Conservation (phyloP, 2,888 invertebrate genomes). For the Scelioninae gen. 1 region DNA sequence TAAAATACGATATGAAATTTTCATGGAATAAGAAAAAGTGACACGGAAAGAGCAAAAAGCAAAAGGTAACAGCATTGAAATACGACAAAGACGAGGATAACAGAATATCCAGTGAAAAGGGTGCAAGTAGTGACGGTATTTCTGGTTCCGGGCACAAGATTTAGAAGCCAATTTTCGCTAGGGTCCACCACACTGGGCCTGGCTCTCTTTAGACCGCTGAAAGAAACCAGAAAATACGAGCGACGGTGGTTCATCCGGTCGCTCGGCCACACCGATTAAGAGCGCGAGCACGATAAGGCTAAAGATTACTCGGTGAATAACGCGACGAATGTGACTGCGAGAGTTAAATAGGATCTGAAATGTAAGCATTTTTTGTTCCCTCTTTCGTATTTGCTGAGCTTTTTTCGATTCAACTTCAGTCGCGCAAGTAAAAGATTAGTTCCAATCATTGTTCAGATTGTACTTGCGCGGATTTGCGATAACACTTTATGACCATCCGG, state of each 20-base stretch:
- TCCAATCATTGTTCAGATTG: conserved; percentile 48
- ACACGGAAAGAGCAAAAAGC: conserved; percentile 51
- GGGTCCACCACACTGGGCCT: conserved; percentile 78
- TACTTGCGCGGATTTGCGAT: conserved; percentile 25
- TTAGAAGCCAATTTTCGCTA: conserved; percentile 83
- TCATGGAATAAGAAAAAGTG: conserved; percentile 39
- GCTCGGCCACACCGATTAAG: conserved; percentile 67
- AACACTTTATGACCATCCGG: conserved; percentile 37
- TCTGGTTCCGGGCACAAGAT: conserved; percentile 81
- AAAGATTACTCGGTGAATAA: conserved; percentile 70
- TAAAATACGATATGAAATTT: conserved; percentile 44
- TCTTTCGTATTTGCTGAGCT: conserved; percentile 7
- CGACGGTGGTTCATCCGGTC: conserved; percentile 63
- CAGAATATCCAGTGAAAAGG: conserved; percentile 53
- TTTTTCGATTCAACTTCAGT: conserved; percentile 28
- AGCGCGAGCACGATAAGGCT: conserved; percentile 69
- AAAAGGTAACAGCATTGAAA: conserved; percentile 59
- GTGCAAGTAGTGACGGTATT: conserved; percentile 70
- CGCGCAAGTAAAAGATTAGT: conserved; percentile 47
- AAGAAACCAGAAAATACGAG: conserved; percentile 68
- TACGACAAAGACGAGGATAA: conserved; percentile 56
- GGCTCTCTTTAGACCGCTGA: conserved; percentile 65
- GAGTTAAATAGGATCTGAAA: conserved; percentile 62
- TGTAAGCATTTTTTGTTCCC: conserved; percentile 59
- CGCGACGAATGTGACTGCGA: conserved; percentile 64